Conservation (phyloP, 2,888 invertebrate species). For the Lycia hirtaria region DNA sequence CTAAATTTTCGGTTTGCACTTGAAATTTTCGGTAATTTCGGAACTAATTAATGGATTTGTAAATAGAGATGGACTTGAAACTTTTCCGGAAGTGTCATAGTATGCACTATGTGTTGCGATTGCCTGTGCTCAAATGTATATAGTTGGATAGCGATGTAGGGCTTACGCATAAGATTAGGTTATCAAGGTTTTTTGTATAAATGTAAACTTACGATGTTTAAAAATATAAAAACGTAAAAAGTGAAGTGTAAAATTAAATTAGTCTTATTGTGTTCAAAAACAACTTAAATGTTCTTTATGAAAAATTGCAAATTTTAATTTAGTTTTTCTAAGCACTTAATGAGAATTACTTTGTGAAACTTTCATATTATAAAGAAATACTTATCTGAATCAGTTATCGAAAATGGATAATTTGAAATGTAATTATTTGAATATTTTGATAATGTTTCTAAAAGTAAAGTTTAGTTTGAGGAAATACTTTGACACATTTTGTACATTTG, state of each 20-base stretch:
- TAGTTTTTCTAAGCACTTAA: neutral
- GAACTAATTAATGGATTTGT: conserved; percentile 32
- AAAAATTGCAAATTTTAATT: neutral
- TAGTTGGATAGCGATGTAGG: conserved; percentile 45
- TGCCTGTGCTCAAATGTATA: conserved; percentile 72
- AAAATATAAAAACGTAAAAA: too few relatives aligned
- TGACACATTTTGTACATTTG: neutral
- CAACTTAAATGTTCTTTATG: too few relatives aligned
- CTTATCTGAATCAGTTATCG: too few relatives aligned
- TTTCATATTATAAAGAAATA: too few relatives aligned
- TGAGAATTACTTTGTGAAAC: too few relatives aligned
- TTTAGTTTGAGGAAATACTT: neutral
- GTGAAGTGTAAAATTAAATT: conserved; percentile 5
- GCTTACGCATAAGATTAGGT: conserved; percentile 16
- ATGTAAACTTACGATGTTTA: conserved; percentile 29
- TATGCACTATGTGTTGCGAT: conserved; percentile 80
- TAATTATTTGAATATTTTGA: too few relatives aligned
- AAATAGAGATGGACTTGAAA: conserved; percentile 62
- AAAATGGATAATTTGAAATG: too few relatives aligned
- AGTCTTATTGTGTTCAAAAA: conserved; percentile 8
- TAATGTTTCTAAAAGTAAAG: neutral
- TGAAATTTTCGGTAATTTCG: neutral
- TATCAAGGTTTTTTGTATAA: neutral
- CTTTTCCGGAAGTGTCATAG: conserved; percentile 82
- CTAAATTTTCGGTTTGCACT: neutral